Evolutionary conservation across 1,140 invertebrate species (phyloP).

Genomic region (Lordiphosa clarofinis): DNA sequence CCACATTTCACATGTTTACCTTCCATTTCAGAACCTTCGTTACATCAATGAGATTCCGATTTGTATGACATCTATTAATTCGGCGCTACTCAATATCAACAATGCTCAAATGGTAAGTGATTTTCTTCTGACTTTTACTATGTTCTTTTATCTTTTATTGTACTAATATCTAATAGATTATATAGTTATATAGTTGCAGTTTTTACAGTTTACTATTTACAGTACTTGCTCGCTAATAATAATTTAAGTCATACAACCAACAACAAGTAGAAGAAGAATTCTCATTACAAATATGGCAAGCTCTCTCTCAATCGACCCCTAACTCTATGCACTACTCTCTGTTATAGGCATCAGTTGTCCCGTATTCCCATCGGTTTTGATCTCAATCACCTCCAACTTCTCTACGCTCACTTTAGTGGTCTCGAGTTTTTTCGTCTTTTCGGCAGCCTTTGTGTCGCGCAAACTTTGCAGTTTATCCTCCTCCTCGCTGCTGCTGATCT

Average conservation of each 20-base stretch:
- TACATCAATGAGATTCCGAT: constrained; percentile 26
- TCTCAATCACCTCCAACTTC: constrained; percentile 78
- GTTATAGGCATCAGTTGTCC: constrained; percentile 70
- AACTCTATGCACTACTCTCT: constrained; percentile 22
- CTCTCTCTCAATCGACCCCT: constrained; percentile 17
- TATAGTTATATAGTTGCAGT: constrained; percentile 53
- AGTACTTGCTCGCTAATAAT: constrained; percentile 69
- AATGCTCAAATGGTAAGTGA: constrained; percentile 42
- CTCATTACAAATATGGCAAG: constrained; percentile 75
- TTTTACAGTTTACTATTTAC: constrained; percentile 68
- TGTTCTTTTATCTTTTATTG: constrained; percentile 32
- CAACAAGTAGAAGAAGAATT: constrained; percentile 35
- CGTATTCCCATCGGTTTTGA: constrained; percentile 69
- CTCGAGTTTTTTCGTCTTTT: constrained; percentile 30
- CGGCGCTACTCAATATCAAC: constrained; percentile 16
- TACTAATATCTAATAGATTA: constrained; percentile 49
- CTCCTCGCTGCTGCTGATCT: constrained; percentile 31
- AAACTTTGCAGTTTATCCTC: constrained; percentile 53
- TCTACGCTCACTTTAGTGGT: constrained; percentile 69
- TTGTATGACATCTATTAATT: constrained; percentile 17
- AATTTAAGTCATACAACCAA: constrained; percentile 53
- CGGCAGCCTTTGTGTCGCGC: constrained; percentile 48
- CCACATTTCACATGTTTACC: neutral
- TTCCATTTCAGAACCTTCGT: constrained; percentile 28
- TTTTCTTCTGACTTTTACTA: neutral